These are phyloP conservation scores for Idaea straminata DNA, from an alignment of 2,888 invertebrate genomes.

Conservation along the genomic window DNA sequence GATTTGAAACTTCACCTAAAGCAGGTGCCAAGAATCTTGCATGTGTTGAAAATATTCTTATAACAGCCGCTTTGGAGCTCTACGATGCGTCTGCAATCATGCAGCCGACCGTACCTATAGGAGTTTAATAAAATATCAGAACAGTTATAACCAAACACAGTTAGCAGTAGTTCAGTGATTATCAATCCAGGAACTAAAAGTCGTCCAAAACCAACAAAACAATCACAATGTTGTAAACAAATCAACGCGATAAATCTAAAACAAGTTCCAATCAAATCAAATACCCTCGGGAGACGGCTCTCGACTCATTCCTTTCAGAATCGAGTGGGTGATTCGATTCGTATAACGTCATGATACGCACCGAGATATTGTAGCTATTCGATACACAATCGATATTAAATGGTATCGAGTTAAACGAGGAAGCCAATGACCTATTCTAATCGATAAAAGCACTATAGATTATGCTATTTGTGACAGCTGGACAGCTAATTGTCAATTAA, in stretches of 20 bases:
- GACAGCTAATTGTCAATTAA: not conserved
- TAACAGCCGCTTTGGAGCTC: too few relatives aligned
- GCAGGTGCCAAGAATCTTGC: too few relatives aligned
- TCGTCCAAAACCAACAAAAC: not conserved
- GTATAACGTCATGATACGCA: not conserved
- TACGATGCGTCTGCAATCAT: too few relatives aligned
- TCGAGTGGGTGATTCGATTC: slow-evolving; percentile 5
- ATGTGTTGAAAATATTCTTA: too few relatives aligned
- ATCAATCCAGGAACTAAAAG: not conserved
- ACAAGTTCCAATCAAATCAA: slow-evolving; percentile 6
- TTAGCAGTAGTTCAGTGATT: not conserved
- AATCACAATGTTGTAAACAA: not conserved
- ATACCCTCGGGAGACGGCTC: slow-evolving; percentile 2
- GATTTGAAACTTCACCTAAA: too few relatives aligned
- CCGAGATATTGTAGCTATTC: not conserved
- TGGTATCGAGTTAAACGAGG: not conserved
- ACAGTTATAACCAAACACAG: not conserved
- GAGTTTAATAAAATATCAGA: too few relatives aligned
- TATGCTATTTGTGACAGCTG: not conserved
- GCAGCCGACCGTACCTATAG: too few relatives aligned
- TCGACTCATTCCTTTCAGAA: not conserved
- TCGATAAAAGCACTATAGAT: not conserved
- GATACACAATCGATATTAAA: not conserved
- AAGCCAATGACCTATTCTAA: not conserved
- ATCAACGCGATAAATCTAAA: slow-evolving; percentile 2